Evolutionary conservation across 2,888 invertebrate species (phyloP).

Genomic region (Agrotis segetum): DNA sequence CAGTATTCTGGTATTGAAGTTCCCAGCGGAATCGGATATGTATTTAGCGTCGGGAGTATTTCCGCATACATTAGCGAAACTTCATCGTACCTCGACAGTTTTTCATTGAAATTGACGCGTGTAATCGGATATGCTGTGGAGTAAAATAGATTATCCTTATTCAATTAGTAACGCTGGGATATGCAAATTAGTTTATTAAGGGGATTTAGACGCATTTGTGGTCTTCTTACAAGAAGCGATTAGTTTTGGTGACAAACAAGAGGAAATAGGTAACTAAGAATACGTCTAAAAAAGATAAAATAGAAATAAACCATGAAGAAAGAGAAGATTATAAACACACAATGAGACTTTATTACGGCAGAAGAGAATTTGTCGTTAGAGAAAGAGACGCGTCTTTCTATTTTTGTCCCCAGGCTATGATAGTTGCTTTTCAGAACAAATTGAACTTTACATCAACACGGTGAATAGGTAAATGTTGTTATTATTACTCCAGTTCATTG

Average conservation of each 20-base stretch:
- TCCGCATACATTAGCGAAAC: neutral
- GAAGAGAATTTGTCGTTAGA: no score
- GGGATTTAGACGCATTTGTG: neutral
- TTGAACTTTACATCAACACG: neutral
- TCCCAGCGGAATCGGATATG: neutral
- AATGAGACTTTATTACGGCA: no score
- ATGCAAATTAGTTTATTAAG: slow-evolving; percentile 8
- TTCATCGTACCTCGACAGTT: neutral
- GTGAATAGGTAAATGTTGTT: neutral
- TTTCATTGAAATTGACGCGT: slow-evolving; percentile 18
- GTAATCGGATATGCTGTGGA: slow-evolving; percentile 13
- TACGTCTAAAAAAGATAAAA: no score
- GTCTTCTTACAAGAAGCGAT: neutral
- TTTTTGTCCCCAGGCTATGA: neutral
- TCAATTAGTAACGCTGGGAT: slow-evolving; percentile 10
- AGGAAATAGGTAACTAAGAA: no score
- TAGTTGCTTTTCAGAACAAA: neutral
- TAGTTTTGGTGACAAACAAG: no score
- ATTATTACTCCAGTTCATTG: slow-evolving; percentile 36
- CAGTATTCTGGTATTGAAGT: neutral
- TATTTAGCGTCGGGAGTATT: neutral
- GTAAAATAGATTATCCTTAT: slow-evolving; percentile 12
- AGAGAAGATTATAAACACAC: neutral
- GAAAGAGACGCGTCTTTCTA: no score
- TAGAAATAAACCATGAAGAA: no score